Evolutionary conservation across 2,797 vertebrate genomes (phyloP).

Genomic region (Pangasius mekongensis): DNA sequence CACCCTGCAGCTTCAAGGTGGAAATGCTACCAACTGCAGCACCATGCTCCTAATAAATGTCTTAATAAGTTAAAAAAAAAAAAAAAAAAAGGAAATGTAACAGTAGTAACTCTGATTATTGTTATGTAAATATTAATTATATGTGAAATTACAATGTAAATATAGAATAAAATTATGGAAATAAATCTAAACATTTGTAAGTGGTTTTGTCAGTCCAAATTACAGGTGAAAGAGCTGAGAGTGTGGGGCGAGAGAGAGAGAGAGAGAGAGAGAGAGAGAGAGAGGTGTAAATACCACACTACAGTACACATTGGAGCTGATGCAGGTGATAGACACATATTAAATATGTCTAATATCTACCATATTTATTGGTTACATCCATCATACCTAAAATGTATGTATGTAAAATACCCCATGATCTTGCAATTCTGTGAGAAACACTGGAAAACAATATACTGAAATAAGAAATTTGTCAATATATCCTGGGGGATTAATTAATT

Average conservation of each 20-base stretch:
- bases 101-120: neutral
- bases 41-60: neutral
- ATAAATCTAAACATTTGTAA: neutral
- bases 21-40: neutral
- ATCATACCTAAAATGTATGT: neutral
- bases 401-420: neutral
- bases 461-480: neutral
- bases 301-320: neutral
- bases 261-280: neutral
- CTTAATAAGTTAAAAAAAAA: neutral
- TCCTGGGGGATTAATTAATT: conserved; percentile 10
- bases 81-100: neutral
- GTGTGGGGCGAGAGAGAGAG: neutral
- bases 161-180: neutral
- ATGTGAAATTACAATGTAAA: neutral
- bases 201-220: neutral
- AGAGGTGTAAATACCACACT: neutral
- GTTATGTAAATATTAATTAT: neutral
- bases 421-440: neutral
- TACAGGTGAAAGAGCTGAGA: neutral
- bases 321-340: neutral
- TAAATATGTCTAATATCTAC: neutral
- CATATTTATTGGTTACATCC: neutral
- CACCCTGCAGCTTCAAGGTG: neutral
- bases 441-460: neutral